phyloP scores from a whole-genome alignment of 2,888 invertebrate species.

The Stenodema calcarata region DNA sequence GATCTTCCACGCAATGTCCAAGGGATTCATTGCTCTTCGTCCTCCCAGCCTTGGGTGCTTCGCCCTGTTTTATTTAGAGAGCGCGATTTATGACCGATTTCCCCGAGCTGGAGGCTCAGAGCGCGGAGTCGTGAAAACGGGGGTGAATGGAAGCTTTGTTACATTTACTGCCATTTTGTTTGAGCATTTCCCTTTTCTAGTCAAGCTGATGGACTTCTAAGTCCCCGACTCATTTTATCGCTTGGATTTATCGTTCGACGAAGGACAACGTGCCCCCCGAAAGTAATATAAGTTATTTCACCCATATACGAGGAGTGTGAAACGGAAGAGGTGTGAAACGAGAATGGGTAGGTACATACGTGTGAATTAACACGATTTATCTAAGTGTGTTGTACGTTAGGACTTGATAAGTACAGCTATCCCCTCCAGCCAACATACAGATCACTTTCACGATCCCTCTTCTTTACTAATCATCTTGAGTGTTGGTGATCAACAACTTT shows the following conservation, averaged over 20 bases:
- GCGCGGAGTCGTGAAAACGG: neutral
- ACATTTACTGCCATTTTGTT: neutral
- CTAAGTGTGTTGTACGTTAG: no score
- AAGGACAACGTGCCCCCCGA: neutral
- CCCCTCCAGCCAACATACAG: no score
- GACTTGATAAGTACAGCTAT: no score
- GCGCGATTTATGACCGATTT: conserved; percentile 13
- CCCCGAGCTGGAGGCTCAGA: neutral
- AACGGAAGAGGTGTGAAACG: no score
- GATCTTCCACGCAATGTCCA: conserved; percentile 13
- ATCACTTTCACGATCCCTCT: no score
- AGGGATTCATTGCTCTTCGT: neutral
- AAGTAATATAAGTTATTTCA: neutral
- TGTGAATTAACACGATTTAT: no score
- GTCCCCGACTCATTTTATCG: neutral
- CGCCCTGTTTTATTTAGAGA: conserved; percentile 17
- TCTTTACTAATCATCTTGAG: no score
- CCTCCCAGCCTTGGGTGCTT: neutral
- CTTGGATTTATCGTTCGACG: neutral
- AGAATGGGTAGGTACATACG: no score
- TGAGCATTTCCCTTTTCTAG: neutral
- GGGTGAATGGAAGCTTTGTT: neutral
- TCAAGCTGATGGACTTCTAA: neutral
- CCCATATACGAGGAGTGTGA: neutral
- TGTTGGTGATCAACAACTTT: no score